Percentiles rank a stretch among this genome's conserved stretches.
These are phyloP conservation scores for Australoheros scitulus DNA, from an alignment of 2,113 vertebrate species.

Conservation along the genomic window DNA sequence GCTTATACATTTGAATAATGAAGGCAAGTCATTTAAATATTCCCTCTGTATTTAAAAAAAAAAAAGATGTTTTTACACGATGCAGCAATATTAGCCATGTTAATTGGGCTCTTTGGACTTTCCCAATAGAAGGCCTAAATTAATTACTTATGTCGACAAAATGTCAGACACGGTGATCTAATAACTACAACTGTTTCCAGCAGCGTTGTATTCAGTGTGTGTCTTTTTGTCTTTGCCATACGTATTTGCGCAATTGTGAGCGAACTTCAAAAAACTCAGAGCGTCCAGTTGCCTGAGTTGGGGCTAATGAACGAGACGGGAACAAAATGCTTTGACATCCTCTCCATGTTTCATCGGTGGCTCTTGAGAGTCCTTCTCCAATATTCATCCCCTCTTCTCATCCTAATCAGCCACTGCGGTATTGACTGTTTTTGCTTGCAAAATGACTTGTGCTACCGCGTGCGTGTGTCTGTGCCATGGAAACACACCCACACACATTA, in stretches of 20 bases:
- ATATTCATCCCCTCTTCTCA: slow-evolving; percentile 70
- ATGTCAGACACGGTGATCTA: slow-evolving; percentile 81
- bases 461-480: slow-evolving; percentile 13
- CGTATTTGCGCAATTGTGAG: slow-evolving; percentile 29
- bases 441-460: slow-evolving; percentile 40
- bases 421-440: slow-evolving; percentile 66
- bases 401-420: slow-evolving; percentile 71
- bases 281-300: slow-evolving; percentile 51
- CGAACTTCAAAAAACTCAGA: slow-evolving; percentile 13
- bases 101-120: slow-evolving; percentile 85
- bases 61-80: slow-evolving; percentile 83
- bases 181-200: slow-evolving; percentile 77
- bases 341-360: slow-evolving; percentile 75
- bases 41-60: slow-evolving; percentile 81
- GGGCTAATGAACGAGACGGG: slow-evolving; percentile 78
- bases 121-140: slow-evolving; percentile 81
- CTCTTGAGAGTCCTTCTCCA: slow-evolving; percentile 68
- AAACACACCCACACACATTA: slow-evolving; percentile 20
- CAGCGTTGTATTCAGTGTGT: slow-evolving; percentile 69
- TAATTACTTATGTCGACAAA: slow-evolving; percentile 86
- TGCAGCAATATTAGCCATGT: slow-evolving; percentile 83
- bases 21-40: slow-evolving; percentile 86
- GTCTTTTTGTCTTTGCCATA: slow-evolving; percentile 32
- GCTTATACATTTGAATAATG: slow-evolving; percentile 84
- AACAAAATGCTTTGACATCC: slow-evolving; percentile 73